Evolutionary conservation across 2,888 invertebrate species (phyloP), one percentile per base, ranked within the genome.

Genomic region (Ischnus inquisitorius): DNA sequence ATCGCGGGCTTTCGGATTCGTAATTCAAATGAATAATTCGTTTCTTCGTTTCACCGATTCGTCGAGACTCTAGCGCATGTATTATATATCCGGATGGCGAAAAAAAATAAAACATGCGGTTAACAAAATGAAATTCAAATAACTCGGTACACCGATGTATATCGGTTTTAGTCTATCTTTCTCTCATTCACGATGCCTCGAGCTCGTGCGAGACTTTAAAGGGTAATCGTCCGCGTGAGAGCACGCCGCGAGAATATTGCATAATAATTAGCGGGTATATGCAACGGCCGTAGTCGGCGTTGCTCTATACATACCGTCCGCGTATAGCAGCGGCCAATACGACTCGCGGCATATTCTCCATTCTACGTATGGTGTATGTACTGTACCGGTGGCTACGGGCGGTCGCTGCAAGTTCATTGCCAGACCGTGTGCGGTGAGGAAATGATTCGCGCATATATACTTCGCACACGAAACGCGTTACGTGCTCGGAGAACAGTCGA

Each of bases 391-490:
- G 64, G 64, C 64, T 39, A 81, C 84, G 54, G 76, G 67, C 85
- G 82, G 71, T 83, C 85, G 85, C 84, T 81, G 88, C 91, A 91
- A 91, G 91, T 91, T 91, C 91, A 91, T 91, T 91, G 91, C 89
- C 90, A 85, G 85, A 68, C 75, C 41, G 79, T 79, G 71, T 72
- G 77, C 71, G 87, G 86, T 88, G 85, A 85, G 86, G 89, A 90
- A 89, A 90, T 77, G 46, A 41, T 77, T 88, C 86, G 89, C 43
- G 67, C n/a, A n/a, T 39, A 65, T 41, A 39, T 39, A 46, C 68
- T 22, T 41, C 64, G 65, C 64, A 54, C 76, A 60, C 22, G 60
- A 25, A 60, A 60, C 60, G 46, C 34, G 74, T 87, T 89, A 90
- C 89, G 88, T 88, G 89, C 88, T 67, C 85, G 72, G 39, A 68